phyloP scores from a whole-genome alignment of 2,888 invertebrate genomes.

The Phania funesta region DNA sequence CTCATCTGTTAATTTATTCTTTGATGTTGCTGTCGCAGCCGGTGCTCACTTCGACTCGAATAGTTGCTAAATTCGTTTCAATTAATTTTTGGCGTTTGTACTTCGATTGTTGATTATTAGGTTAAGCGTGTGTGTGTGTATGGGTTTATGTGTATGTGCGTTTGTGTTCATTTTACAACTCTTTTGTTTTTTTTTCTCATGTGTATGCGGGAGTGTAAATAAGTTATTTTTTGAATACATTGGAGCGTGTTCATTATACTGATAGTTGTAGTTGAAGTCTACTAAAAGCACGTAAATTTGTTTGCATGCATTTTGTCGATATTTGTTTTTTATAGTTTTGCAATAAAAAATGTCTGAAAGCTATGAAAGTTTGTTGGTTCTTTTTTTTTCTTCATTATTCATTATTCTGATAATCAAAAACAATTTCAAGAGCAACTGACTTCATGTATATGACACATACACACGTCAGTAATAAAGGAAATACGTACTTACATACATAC shows the following conservation, averaged over 20 bases:
- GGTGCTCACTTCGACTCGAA: slow-evolving; percentile 26
- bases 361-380: slow-evolving; percentile 44
- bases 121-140: not conserved
- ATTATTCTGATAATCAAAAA: slow-evolving; percentile 52
- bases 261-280: slow-evolving; percentile 11
- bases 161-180: slow-evolving; percentile 26
- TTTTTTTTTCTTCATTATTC: slow-evolving; percentile 19
- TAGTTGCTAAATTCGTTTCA: slow-evolving; percentile 54
- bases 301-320: slow-evolving; percentile 50
- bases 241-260: not conserved
- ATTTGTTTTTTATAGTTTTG: slow-evolving; percentile 51
- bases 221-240: not conserved
- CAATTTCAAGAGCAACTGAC: slow-evolving; percentile 26
- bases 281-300: slow-evolving; percentile 43
- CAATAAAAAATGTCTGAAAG: slow-evolving; percentile 62
- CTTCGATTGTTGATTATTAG: slow-evolving; percentile 43
- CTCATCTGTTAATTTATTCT: slow-evolving; percentile 45
- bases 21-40: not conserved
- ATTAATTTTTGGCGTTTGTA: slow-evolving; percentile 58
- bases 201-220: not conserved
- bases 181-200: not conserved
- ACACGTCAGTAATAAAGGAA: slow-evolving; percentile 5
- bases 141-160: not conserved
- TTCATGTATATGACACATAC: not conserved
- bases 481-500: not conserved